Percentiles rank a stretch among this genome's conserved stretches.
Conservation (phyloP, 2,888 invertebrate species). For the Lomographa bimaculata region DNA sequence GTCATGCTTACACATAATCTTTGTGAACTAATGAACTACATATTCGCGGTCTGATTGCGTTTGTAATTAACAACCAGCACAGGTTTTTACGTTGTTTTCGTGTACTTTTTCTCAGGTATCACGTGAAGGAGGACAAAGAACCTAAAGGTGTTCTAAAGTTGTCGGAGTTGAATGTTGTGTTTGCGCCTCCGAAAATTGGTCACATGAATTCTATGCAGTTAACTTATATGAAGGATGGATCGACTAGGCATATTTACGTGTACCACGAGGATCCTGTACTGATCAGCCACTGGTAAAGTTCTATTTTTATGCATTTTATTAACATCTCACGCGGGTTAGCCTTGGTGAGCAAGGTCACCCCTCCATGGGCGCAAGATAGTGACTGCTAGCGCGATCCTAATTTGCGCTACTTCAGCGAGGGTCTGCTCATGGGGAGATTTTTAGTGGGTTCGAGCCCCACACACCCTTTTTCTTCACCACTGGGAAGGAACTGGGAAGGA, state of each 20-base stretch:
- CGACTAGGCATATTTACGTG: conserved; percentile 93
- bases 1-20: conserved; percentile 27
- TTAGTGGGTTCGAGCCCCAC: no score
- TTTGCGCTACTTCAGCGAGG: no score
- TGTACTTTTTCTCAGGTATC: conserved; percentile 74
- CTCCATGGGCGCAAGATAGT: no score
- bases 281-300: conserved; percentile 90
- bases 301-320: conserved; percentile 1
- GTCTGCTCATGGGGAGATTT: no score
- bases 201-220: conserved; percentile 92
- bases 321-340: no score
- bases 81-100: not conserved
- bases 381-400: no score
- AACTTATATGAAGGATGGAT: conserved; percentile 92
- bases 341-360: no score
- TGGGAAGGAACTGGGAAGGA: no score
- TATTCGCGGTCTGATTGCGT: no score
- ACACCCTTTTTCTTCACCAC: no score
- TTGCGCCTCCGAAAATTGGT: conserved; percentile 92
- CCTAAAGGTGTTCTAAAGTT: conserved; percentile 92
- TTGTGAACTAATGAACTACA: conserved; percentile 23
- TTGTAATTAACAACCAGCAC: no score
- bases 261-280: conserved; percentile 94
- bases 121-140: conserved; percentile 89
- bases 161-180: conserved; percentile 92